Evolutionary conservation across 1,140 invertebrate genomes (phyloP).

Genomic region (Lineus longissimus): DNA sequence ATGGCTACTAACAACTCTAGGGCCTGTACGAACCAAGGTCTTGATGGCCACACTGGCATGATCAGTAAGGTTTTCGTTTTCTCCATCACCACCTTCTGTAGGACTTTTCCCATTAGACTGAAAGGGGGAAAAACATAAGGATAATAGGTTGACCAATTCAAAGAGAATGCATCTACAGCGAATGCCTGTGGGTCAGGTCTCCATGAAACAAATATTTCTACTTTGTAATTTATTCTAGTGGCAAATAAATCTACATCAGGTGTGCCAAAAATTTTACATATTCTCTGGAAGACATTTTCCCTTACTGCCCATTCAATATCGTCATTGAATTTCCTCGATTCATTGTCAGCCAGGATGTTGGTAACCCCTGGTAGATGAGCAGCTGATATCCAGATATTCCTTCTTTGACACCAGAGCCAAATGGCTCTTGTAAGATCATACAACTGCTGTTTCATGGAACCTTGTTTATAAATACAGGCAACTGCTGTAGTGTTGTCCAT

Average conservation of each 20-base stretch:
- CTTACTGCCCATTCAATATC: conserved; percentile 22
- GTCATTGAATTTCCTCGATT: conserved; percentile 11
- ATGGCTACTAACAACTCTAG: conserved; percentile 7
- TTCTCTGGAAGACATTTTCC: conserved; percentile 1
- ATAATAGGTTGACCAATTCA: too few species aligned
- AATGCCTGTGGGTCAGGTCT: conserved; percentile 15
- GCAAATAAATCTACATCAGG: conserved; percentile 24
- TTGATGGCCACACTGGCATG: conserved; percentile 20
- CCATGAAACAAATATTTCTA: conserved; percentile 12
- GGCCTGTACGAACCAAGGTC: conserved; percentile 17
- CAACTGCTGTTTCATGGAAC: neutral
- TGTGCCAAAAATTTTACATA: neutral
- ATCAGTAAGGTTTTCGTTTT: conserved; percentile 9
- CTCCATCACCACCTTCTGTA: conserved; percentile 21
- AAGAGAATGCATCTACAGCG: conserved; percentile 20
- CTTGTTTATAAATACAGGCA: conserved; percentile 17
- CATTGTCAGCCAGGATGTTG: conserved; percentile 16
- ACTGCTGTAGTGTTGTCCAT: conserved; percentile 20
- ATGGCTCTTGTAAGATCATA: conserved; percentile 12
- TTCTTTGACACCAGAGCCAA: conserved; percentile 14
- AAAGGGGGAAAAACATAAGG: conserved; percentile 29
- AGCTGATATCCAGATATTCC: conserved; percentile 18
- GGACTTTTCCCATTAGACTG: conserved; percentile 14
- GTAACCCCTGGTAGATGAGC: conserved; percentile 12
- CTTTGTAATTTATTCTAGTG: conserved; percentile 17